These are phyloP conservation scores for Drosophila ustulata DNA, from an alignment of 2,888 invertebrate species.

Conservation along the genomic window DNA sequence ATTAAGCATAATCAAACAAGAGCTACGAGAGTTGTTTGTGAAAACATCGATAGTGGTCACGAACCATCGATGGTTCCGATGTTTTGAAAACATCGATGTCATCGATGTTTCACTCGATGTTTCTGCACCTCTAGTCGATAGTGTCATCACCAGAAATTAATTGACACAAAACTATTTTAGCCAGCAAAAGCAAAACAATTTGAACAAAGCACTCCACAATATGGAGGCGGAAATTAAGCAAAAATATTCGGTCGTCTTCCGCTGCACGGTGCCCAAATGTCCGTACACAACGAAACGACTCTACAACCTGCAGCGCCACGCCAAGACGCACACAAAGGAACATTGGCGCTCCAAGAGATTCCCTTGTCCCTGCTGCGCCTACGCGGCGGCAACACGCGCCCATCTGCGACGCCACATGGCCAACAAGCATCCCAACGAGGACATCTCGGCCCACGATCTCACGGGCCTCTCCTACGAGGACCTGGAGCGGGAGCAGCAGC, in stretches of 20 bases:
- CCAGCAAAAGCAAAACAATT: neutral
- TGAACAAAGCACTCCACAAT: neutral
- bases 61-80: no score
- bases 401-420: conserved; percentile 48
- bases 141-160: neutral
- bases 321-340: conserved; percentile 41
- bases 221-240: conserved; percentile 23
- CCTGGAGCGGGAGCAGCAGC: neutral
- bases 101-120: conserved; percentile 49
- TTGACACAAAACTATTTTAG: conserved; percentile 11
- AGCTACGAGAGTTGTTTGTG: no score
- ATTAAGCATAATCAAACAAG: no score
- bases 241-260: conserved; percentile 36
- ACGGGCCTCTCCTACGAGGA: conserved; percentile 41
- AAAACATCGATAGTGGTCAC: no score
- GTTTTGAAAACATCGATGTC: neutral
- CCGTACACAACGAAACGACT: conserved; percentile 40
- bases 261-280: conserved; percentile 43
- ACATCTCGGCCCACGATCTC: conserved; percentile 18
- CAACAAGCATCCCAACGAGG: conserved; percentile 46
- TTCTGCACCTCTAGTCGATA: conserved; percentile 3
- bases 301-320: conserved; percentile 49
- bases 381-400: conserved; percentile 47
- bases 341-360: conserved; percentile 54
- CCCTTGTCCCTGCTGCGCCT: conserved; percentile 48